These are phyloP conservation scores for Potamarius usumacintae DNA, from an alignment of 2,113 vertebrate species.

Conservation along the genomic window DNA sequence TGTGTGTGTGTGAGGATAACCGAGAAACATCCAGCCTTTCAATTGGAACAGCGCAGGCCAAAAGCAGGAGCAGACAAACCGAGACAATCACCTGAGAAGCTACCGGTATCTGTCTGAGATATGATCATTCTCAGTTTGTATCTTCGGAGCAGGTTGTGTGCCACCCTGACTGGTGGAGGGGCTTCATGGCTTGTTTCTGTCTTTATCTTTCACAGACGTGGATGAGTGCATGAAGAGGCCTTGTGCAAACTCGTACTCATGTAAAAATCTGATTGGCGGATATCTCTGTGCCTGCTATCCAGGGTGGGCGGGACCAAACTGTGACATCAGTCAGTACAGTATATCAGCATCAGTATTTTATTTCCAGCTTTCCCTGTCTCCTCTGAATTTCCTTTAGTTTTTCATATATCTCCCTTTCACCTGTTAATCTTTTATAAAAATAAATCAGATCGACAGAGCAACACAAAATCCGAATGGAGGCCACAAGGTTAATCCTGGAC, in stretches of 20 bases:
- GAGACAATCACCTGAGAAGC: background rate
- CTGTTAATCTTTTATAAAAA: background rate
- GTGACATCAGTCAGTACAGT: constrained; percentile 99
- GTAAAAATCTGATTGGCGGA: constrained; percentile 99
- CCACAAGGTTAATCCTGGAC: background rate
- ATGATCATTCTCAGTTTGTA: too few species aligned
- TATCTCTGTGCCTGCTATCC: constrained; percentile 95
- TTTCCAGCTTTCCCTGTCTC: constrained; percentile 13
- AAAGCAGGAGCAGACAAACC: background rate
- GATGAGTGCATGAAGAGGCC: constrained; percentile 91
- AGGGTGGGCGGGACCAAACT: constrained; percentile 94
- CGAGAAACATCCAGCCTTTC: background rate
- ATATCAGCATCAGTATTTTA: constrained; percentile 58
- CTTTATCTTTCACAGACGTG: constrained; percentile 84
- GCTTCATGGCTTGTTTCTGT: constrained; percentile 61
- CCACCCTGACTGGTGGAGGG: constrained; percentile 59
- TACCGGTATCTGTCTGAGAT: too few species aligned
- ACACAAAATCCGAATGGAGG: background rate
- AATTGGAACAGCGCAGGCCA: background rate
- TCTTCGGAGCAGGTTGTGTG: background rate
- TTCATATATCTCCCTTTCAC: background rate
- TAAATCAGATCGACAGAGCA: background rate
- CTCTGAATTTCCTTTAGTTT: constrained; percentile 3
- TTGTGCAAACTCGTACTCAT: constrained; percentile 94
- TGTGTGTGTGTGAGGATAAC: background rate